Base-by-base conservation (phyloP, 2,888 invertebrate species). In the Drosophila anomelani region DNA sequence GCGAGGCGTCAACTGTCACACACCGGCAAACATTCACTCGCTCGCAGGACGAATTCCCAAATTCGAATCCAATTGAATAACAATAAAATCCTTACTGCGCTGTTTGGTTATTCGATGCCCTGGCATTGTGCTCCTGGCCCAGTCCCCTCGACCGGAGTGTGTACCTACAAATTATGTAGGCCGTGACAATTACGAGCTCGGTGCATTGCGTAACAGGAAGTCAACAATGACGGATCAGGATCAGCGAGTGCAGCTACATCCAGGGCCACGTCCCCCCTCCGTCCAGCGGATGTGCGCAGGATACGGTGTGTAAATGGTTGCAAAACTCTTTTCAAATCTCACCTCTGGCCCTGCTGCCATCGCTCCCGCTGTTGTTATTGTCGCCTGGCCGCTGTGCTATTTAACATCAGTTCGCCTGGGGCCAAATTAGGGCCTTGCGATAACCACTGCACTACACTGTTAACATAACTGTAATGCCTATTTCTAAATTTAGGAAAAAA, bases 41-140 rank as follows among this genome's bases (percentile, higher is more conserved):
- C 15, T 47, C 36, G 26, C 46, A 29, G 44, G 39, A 39, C 32
- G 23, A 56, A 26, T 46, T 46, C 55, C 55, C 63, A 76, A 86
- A 86, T 81, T 88, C 88, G 85, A 86, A 89, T 86, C 80, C 90
- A 91, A 91, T 91, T 90, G 90, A 91, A 90, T 89, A 81, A 87
- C 91, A 91, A 91, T 91, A 85, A 91, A 91, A 87, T 81, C 56
- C 77, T 81, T 86, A 83, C 70, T 81, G 75, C 67, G 60, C 68
- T 55, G 53, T 66, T 60, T 58, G 67, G 90, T 91, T 87, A 91
- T 90, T 88, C 84, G 90, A 91, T 81, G 87, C 85, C 84, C 54
- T 39, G 32, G 26, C 78, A 89, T 90, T 91, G 90, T 90, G 77
- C 75, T n/a, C 29, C 17, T 12, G 44, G 43, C 59, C 39, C 0